Percentiles rank a stretch among this genome's conserved stretches.
phyloP scores from a whole-genome alignment of 2,797 vertebrate species.

The Crenuchus spilurus region DNA sequence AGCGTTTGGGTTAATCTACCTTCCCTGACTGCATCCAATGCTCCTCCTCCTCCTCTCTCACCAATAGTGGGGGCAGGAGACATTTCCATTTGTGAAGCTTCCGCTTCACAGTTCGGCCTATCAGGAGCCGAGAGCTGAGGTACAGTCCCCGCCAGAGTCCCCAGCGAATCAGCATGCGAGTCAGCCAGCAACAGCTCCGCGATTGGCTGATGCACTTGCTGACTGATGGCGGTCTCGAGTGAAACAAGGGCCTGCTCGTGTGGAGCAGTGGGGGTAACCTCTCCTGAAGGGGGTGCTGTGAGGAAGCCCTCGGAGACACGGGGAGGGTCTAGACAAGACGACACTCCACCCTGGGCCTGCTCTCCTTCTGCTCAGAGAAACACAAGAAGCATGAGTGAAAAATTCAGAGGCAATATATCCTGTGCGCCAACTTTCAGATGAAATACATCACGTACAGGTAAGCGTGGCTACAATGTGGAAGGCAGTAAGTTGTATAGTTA shows the following conservation, averaged over 20 bases:
- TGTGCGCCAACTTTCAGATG: background rate
- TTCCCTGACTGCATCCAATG: conserved; percentile 82
- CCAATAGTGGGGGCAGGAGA: conserved; percentile 92
- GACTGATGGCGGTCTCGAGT: conserved; percentile 84
- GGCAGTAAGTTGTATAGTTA: conserved; percentile 99
- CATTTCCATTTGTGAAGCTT: conserved; percentile 95
- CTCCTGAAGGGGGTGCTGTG: conserved; percentile 85
- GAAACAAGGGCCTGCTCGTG: conserved; percentile 84
- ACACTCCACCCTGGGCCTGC: conserved; percentile 73
- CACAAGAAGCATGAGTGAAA: background rate
- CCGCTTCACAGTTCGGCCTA: conserved; percentile 82
- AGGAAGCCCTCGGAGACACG: conserved; percentile 86
- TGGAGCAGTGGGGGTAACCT: conserved; percentile 84
- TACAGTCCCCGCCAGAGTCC: conserved; percentile 75
- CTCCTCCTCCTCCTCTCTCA: conserved; percentile 82
- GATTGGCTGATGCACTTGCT: conserved; percentile 86
- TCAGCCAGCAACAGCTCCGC: conserved; percentile 82
- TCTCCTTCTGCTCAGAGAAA: conserved; percentile 65
- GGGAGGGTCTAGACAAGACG: conserved; percentile 78
- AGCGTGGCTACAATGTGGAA: conserved; percentile 77
- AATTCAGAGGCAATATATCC: background rate
- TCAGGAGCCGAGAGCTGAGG: conserved; percentile 81
- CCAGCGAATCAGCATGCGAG: conserved; percentile 77
- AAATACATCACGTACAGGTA: too few species aligned
- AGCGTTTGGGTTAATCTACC: conserved; percentile 76